Evolutionary conservation across 2,797 vertebrate species (phyloP), one percentile per base, ranked within the genome.

Genomic region (Enoplosus armatus): DNA sequence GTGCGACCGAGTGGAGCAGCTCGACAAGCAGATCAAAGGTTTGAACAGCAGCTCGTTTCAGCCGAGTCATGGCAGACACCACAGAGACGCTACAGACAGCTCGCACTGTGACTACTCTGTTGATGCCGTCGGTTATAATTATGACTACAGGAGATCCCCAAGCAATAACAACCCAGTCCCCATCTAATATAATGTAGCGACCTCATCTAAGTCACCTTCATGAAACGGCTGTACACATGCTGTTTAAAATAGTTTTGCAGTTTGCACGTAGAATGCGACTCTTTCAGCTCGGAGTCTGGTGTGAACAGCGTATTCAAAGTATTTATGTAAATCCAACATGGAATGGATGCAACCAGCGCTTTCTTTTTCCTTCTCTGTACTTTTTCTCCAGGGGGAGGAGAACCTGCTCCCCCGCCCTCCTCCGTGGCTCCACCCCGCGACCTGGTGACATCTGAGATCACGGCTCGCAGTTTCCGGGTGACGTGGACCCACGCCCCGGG

Each of bases 391-490:
- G 89, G 85, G 15, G 79, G 62, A 90, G 84, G 87, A 70, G 78
- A 72, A 27, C 72, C 87, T 0, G 51, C 35, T 1, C 76, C 29
- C 4, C 82, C 92, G 0, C 90, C 94, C 9, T 29, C 86, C 41
- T 90, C 93, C 0, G 87, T 90, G 31, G 84, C 85, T 16, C 65
- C 97, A 2, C 98, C 98, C 22, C 92, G 94, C 0, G 94, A 99
- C 83, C 92, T 99, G 60, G 90, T 96, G 73, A 98, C 95, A 0
- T 98, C 97, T 0, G 97, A 97, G 31, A 92, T 99, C 72, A 98
- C 97, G 2, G 97, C 98, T 4, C 95, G 97, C 82, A 97, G 98
- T 64, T 98, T 99, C 88, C 94, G 95, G 2, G 97, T 99, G 61
- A 94, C 86, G 16, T 99, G 98, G 98, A 96, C 94, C 2, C 97